A percentile compares a stretch with the other conserved stretches of the same genome.
These are phyloP conservation scores for Dysmachus trigonus DNA, from an alignment of 2,888 invertebrate species.

Conservation along the genomic window DNA sequence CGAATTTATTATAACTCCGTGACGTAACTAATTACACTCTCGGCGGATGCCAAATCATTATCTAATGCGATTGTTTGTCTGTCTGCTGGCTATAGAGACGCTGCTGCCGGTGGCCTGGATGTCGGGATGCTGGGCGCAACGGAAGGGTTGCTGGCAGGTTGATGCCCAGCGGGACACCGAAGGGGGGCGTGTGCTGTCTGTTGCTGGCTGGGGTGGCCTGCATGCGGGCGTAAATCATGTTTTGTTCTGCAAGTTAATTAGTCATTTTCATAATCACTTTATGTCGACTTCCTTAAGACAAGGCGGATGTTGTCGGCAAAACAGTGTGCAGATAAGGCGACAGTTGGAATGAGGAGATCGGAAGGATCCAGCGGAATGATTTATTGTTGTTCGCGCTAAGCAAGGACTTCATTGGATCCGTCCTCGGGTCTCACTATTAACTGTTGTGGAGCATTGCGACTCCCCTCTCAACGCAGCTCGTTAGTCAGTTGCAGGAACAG, in stretches of 20 bases:
- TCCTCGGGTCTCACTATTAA: not conserved
- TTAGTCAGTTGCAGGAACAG: not conserved
- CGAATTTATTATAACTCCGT: slow-evolving; percentile 43
- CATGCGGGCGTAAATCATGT: slow-evolving; percentile 43
- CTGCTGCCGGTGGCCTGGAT: not conserved
- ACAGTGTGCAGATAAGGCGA: slow-evolving; percentile 31
- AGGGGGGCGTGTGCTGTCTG: not conserved
- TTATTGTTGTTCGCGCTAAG: not conserved
- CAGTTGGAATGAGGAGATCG: slow-evolving; percentile 35
- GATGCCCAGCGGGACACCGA: not conserved
- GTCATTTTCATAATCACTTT: slow-evolving; percentile 46
- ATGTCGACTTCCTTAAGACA: slow-evolving; percentile 39
- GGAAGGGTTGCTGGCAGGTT: slow-evolving; percentile 3
- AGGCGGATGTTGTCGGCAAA: slow-evolving; percentile 21
- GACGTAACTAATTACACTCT: slow-evolving; percentile 44
- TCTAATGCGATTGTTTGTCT: slow-evolving; percentile 43
- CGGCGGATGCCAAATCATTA: slow-evolving; percentile 43
- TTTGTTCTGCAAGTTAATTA: slow-evolving; percentile 46
- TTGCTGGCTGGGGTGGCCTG: slow-evolving; percentile 1
- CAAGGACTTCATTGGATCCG: slow-evolving; percentile 13
- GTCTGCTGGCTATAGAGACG: not conserved
- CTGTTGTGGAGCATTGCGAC: not conserved
- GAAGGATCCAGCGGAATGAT: slow-evolving; percentile 4
- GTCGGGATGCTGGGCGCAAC: not conserved
- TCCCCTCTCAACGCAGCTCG: not conserved